Evolutionary conservation across 1,140 invertebrate species (phyloP), one percentile per base, ranked within the genome.

Genomic region (Drosophila insularis): DNA sequence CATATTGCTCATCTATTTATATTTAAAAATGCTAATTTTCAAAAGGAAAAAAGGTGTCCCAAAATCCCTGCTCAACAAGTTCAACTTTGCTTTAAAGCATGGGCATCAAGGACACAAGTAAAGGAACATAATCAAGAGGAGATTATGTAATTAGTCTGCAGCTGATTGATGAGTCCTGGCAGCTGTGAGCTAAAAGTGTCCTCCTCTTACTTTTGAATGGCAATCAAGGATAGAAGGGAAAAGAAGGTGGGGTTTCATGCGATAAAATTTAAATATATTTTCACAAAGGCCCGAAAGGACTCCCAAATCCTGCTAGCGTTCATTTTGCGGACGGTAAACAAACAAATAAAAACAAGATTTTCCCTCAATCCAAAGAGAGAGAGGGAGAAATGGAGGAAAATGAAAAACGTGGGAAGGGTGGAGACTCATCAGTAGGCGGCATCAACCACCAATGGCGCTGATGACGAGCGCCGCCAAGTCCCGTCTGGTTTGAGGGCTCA

Each of bases 121-220:
- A 65, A 50, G 72, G 71, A 76, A 80, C 78, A 91, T 91, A 90
- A 90, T 91, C 82, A 91, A 91, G 90, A 91, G 81, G 73, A 90
- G 90, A 91, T 91, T 91, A 91, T 90, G 90, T 91, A 91, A 91
- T 91, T 91, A 91, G 90, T 91, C 90, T 91, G 90, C 81, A 91
- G 75, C 90, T 91, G 90, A 91, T 91, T 91, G 90, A 91, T 91
- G 90, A 91, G 90, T 81, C 72, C 84, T 89, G 84, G 76, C 84
- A 89, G 84, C 69, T 79, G 76, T 72, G 76, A 78, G 75, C 68
- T 55, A 63, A 78, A 67, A 78, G 63, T 71, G 75, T 78, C 68
- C 75, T 68, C 46, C 50, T 37, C 37, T 43, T 35, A 39, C 69
- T 76, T 58, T 54, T 31, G 59, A 61, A 68, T 55, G 67, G 78